Evolutionary conservation across 2,888 invertebrate genomes (phyloP), one percentile per base, ranked within the genome.

Genomic region (Flexamia atlantica): DNA sequence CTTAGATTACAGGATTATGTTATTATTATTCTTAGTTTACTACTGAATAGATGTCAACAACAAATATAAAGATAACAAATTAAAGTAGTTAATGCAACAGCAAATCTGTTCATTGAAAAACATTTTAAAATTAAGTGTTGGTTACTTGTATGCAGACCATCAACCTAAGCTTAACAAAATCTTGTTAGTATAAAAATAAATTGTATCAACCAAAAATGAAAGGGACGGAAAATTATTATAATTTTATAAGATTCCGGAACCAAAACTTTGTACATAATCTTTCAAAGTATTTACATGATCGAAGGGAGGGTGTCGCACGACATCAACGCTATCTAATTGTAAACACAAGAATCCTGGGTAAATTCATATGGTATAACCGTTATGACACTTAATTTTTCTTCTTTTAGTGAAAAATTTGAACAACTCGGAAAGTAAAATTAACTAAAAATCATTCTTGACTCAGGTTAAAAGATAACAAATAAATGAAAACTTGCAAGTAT

Each of bases 131-230:
- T 20, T 12, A 57, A 25, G 7, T 10, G 46, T 14, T 46, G 46
- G 46, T 46, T 17, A 9, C 46, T 1, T 68, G 28, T 68, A 40
- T 72, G 72, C 72, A 72, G 72, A 72, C 72, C 20, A 36, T 72
- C 72, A 72, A 42, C 36, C 25, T 14, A 10, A 23, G 23, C 36
- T 17, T 40, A 72, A 72, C 36, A 72, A 40, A 42, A 23, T 32
- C 9, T 20, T 40, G 72, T 72, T 72, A 42, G 72, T 72, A 42
- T 20, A 72, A 72, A 72, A 72, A 72, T 72, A 72, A 72, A 72
- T 72, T 36, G 20, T 42, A 72, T 23, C 36, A 10, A 20, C 20
- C 40, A 64, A 64, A 64, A 72, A 60, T 28, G 23, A 36, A 72
- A 72, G 23, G 72, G 72, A 72, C 72, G 72, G 72, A 72, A 30